A percentile compares a stretch with the other conserved stretches of the same genome.
Conservation (phyloP, 2,888 invertebrate species). For the Stramonita haemastoma region DNA sequence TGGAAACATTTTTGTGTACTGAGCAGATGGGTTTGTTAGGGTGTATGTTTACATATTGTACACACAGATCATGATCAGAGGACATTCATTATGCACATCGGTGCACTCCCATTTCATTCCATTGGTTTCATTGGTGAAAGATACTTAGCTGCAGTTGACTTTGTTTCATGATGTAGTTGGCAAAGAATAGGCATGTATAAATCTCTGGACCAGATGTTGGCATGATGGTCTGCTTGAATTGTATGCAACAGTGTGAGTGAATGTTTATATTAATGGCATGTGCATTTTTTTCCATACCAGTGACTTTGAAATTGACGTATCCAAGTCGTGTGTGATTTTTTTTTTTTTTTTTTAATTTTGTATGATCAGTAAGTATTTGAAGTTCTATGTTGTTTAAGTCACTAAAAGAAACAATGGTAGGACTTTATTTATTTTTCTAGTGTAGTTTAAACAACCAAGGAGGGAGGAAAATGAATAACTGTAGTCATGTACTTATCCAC, state of each 20-base stretch:
- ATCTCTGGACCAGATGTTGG: neutral
- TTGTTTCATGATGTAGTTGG: neutral
- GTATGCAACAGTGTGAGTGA: slow-evolving; percentile 18
- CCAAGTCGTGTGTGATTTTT: slow-evolving; percentile 1
- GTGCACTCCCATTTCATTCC: slow-evolving; percentile 24
- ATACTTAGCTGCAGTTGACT: neutral
- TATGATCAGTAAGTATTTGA: no score
- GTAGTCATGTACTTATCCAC: no score
- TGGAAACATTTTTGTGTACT: neutral
- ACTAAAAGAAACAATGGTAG: no score
- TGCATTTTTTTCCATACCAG: slow-evolving; percentile 3
- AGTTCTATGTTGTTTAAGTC: no score
- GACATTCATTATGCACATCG: neutral
- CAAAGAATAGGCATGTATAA: slow-evolving; percentile 7
- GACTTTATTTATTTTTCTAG: no score
- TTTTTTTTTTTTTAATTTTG: no score
- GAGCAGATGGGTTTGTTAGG: neutral
- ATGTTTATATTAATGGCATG: slow-evolving; percentile 8
- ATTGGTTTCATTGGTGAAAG: slow-evolving; percentile 20
- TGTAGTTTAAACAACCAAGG: no score
- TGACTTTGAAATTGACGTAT: neutral
- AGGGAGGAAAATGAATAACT: no score
- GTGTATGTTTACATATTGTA: neutral
- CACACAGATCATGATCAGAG: neutral
- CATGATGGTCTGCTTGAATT: slow-evolving; percentile 18